Conservation (phyloP, 1,140 invertebrate species). For the Oncopeltus fasciatus region DNA sequence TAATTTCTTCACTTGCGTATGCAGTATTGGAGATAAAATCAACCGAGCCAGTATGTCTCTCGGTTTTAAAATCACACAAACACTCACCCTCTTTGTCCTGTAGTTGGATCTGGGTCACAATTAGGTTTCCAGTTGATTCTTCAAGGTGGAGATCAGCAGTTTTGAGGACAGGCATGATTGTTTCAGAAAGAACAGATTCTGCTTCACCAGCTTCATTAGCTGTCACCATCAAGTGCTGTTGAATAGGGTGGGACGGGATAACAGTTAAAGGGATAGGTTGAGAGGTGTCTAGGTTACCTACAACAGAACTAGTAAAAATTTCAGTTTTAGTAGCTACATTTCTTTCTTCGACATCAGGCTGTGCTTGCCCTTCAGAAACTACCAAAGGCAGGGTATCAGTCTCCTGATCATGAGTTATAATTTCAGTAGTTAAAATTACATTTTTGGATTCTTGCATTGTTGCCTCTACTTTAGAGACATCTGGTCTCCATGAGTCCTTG, state of each 20-base stretch:
- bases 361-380: conserved; percentile 28
- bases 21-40: conserved; percentile 27
- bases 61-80: conserved; percentile 30
- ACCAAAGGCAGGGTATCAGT: conserved; percentile 25
- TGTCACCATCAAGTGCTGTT: conserved; percentile 37
- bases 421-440: conserved; percentile 34
- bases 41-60: conserved; percentile 18
- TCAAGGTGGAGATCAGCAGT: conserved; percentile 21
- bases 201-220: conserved; percentile 34
- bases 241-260: conserved; percentile 29
- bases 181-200: conserved; percentile 33
- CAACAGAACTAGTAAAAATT: conserved; percentile 28
- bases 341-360: conserved; percentile 28
- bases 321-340: conserved; percentile 32
- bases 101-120: conserved; percentile 32
- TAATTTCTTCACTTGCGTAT: conserved; percentile 20
- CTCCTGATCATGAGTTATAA: conserved; percentile 33
- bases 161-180: conserved; percentile 27
- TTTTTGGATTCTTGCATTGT: conserved; percentile 32
- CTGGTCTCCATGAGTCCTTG: conserved; percentile 25
- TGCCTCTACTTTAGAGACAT: conserved; percentile 29
- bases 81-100: conserved; percentile 39
- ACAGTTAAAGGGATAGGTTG: conserved; percentile 28
- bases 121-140: conserved; percentile 26
- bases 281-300: conserved; percentile 28